Conservation (phyloP, 2,888 invertebrate species). For the Oxyteleia sp. region DNA sequence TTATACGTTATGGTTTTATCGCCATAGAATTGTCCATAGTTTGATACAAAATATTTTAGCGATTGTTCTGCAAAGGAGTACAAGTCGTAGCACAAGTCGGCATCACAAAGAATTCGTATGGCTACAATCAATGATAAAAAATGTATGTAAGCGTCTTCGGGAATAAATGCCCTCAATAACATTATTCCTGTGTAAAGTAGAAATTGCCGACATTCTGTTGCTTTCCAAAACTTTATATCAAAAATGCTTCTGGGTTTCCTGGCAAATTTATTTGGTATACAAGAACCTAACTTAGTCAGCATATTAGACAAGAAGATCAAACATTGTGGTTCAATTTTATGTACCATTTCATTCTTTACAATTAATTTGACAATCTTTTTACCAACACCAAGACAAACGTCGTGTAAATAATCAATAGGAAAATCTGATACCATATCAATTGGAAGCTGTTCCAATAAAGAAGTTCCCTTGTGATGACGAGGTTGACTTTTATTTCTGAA, state of each 20-base stretch:
- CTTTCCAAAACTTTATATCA: background rate
- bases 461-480: background rate
- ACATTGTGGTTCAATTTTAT: background rate
- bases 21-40: background rate
- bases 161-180: background rate
- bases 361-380: slow-evolving; percentile 2
- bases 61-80: background rate
- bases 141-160: background rate
- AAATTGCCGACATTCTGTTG: slow-evolving; percentile 1
- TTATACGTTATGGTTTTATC: background rate
- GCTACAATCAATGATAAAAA: background rate
- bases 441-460: background rate
- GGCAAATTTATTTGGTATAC: background rate
- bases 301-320: background rate
- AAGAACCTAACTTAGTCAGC: background rate
- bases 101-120: background rate
- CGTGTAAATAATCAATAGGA: background rate
- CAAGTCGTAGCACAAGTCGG: background rate
- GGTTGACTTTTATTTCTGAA: slow-evolving; percentile 1
- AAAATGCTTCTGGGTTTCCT: background rate
- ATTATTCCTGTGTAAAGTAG: background rate
- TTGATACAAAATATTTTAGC: background rate
- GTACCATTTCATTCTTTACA: background rate
- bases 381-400: background rate
- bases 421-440: background rate